These are phyloP conservation scores for Hyphantria cunea DNA, from an alignment of 1,140 invertebrate genomes.

Conservation along the genomic window DNA sequence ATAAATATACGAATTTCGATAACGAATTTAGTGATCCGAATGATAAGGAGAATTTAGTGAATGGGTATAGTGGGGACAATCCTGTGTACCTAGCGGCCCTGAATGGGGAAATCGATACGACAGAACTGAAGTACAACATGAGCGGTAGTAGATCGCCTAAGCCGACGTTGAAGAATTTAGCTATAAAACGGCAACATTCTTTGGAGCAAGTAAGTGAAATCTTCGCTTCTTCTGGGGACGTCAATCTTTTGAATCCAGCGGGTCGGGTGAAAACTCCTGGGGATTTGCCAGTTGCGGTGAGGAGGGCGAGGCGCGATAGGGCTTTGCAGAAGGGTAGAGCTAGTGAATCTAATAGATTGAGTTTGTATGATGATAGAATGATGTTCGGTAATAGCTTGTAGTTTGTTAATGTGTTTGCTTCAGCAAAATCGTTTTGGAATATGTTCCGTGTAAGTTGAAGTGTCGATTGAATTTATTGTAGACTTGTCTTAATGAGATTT, in stretches of 20 bases:
- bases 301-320: constrained; percentile 84
- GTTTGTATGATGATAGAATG: constrained; percentile 93
- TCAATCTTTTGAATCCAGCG: constrained; percentile 87
- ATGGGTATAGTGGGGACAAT: constrained; percentile 70
- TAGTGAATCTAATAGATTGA: constrained; percentile 84
- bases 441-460: too few relatives aligned
- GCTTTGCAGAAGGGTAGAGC: constrained; percentile 68
- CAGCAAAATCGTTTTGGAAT: background rate
- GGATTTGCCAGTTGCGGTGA: constrained; percentile 88
- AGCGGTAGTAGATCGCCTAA: constrained; percentile 48
- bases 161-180: constrained; percentile 57
- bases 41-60: constrained; percentile 68
- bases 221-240: constrained; percentile 82
- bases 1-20: constrained; percentile 69
- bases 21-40: constrained; percentile 74
- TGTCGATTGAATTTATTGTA: too few relatives aligned
- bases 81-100: constrained; percentile 70
- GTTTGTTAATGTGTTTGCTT: constrained; percentile 2
- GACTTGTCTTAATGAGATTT: too few relatives aligned
- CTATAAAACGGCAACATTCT: constrained; percentile 82
- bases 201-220: constrained; percentile 88
- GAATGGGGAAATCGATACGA: constrained; percentile 62
- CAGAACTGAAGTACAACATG: constrained; percentile 49
- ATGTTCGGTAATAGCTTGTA: constrained; percentile 85
- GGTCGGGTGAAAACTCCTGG: constrained; percentile 91